phyloP scores from a whole-genome alignment of 2,888 invertebrate genomes.

The Drosophila multiciliata region DNA sequence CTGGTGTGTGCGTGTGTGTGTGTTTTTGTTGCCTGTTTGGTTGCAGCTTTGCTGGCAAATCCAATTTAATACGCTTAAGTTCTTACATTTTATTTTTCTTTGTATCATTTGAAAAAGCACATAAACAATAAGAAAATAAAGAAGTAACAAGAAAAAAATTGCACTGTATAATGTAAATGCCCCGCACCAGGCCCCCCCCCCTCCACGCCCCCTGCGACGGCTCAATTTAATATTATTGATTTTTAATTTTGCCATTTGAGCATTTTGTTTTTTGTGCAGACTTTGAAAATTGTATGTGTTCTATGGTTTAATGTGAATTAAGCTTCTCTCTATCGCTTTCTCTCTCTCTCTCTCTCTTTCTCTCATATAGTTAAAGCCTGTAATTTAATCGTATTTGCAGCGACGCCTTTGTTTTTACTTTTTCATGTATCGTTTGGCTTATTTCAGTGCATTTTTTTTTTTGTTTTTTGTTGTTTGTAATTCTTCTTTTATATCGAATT shows the following conservation, averaged over 20 bases:
- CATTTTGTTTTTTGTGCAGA: conserved; percentile 60
- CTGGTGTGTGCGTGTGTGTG: conserved; percentile 27
- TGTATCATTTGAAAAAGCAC: conserved; percentile 36
- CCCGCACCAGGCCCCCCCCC: conserved; percentile 27
- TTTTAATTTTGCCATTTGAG: conserved; percentile 76
- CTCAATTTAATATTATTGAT: conserved; percentile 77
- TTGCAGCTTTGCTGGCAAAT: conserved; percentile 78
- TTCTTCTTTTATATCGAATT: conserved; percentile 53
- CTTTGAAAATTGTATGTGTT: conserved; percentile 67
- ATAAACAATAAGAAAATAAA: conserved; percentile 11
- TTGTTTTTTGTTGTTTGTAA: conserved; percentile 38
- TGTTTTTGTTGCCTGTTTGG: conserved; percentile 69
- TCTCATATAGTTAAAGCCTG: conserved; percentile 62
- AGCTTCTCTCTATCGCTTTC: neutral
- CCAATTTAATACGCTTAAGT: conserved; percentile 82
- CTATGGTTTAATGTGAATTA: conserved; percentile 67
- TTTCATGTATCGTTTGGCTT: conserved; percentile 48
- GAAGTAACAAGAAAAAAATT: conserved; percentile 26
- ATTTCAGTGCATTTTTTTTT: conserved; percentile 58
- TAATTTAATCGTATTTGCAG: conserved; percentile 78
- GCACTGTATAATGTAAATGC: conserved; percentile 36
- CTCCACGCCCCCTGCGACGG: conserved; percentile 9
- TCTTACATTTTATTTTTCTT: conserved; percentile 73
- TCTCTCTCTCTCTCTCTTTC: conserved; percentile 7
- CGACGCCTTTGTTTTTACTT: conserved; percentile 67